Base-by-base conservation (phyloP, 2,888 invertebrate species). In the Venustoraphidia nigricollis region DNA sequence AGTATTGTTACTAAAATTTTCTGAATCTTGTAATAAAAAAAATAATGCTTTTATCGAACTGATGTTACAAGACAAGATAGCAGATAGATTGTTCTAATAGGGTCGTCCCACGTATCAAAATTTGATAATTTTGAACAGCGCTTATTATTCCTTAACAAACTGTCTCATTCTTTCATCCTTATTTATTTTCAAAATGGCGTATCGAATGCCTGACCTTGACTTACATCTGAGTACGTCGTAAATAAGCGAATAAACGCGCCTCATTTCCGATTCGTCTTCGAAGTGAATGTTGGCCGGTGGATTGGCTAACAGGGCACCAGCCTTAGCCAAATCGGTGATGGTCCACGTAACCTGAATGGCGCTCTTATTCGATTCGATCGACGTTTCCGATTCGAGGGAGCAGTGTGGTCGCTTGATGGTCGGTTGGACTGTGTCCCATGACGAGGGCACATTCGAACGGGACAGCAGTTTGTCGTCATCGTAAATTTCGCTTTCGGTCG, bases 221-320 rank as follows among this genome's bases (percentile, higher is more conserved):
- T 77, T 66, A 83, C 84, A 83, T 63, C 83, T 69, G 54, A 81
- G 77, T 1, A 83, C 81, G 58, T 84, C 83, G 61, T 83, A 84
- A 54, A 83, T 79, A 36, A 84, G 69, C 1, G 81, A 77, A 56
- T 81, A 82, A 27, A 83, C 83, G 53, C 79, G 69, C 50, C 83
- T 67, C 81, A 83, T 83, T 59, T 83, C 81, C 48, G 81, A 81
- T 56, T 83, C 82, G 58, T 83, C 79, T 2, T 61, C 61, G 55
- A 79, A 79, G 11, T 64, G 56, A 0, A 73, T 73, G 1, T 60
- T 55, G 48, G 65, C 52, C 0, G 76, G 73, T 1, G 77, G 77
- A 34, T 68, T 68, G 54, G 62, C 63, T 14, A 78, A 64, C 6
- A 79, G 64, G 36, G 69, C 61, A 13, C 72, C 76, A 13, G 78